Conservation (phyloP, 2,888 invertebrate species). For the Falcaria lacertinaria region DNA sequence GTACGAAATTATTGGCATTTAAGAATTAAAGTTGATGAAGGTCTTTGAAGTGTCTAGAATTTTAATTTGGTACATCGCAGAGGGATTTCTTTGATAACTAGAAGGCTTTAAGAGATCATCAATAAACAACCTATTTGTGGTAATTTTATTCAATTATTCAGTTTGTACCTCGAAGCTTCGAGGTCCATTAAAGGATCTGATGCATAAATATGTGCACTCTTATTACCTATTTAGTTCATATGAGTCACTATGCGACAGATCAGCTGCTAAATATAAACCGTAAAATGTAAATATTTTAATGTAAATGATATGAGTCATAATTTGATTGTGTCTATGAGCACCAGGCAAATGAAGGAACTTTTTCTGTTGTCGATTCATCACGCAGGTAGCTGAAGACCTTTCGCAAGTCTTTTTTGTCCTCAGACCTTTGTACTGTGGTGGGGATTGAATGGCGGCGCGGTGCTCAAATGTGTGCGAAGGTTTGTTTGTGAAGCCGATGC, state of each 20-base stretch:
- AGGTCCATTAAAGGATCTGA: slow-evolving; percentile 14
- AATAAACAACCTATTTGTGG: too few relatives aligned
- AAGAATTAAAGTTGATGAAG: too few relatives aligned
- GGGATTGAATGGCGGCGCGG: slow-evolving; percentile 40
- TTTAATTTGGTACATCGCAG: too few relatives aligned
- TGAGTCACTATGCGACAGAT: slow-evolving; percentile 43
- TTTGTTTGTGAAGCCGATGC: slow-evolving; percentile 38
- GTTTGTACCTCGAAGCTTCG: slow-evolving; percentile 6
- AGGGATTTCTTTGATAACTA: too few relatives aligned
- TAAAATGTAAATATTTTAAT: slow-evolving; percentile 23
- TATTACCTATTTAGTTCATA: slow-evolving; percentile 21
- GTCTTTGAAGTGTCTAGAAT: too few relatives aligned
- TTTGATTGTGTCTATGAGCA: slow-evolving; percentile 53
- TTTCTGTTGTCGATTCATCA: slow-evolving; percentile 36
- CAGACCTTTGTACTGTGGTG: slow-evolving; percentile 41
- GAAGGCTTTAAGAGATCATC: too few relatives aligned
- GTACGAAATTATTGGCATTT: too few relatives aligned
- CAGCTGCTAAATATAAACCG: slow-evolving; percentile 41
- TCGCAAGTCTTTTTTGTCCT: slow-evolving; percentile 55
- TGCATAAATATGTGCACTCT: slow-evolving; percentile 15
- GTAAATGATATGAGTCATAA: slow-evolving; percentile 31
- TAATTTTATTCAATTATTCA: too few relatives aligned
- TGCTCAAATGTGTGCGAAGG: slow-evolving; percentile 24
- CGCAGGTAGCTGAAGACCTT: slow-evolving; percentile 67
- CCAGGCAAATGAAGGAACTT: slow-evolving; percentile 27